Base-by-base conservation (phyloP, 2,888 invertebrate genomes). In the Caenorhabditis parvicauda region DNA sequence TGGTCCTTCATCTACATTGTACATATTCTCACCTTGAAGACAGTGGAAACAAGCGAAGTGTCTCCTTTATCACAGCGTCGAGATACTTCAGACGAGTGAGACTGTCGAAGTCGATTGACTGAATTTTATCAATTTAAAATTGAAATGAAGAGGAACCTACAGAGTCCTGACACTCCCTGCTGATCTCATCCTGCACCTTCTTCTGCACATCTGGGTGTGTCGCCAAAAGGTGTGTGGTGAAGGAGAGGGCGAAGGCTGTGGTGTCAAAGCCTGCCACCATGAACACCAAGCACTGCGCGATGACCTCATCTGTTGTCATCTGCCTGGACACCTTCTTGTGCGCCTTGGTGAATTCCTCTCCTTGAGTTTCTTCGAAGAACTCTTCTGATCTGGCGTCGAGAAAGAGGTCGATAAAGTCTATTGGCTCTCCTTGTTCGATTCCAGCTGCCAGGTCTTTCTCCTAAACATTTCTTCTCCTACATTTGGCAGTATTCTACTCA, bases 231-330 rank as follows among this genome's bases (percentile, higher is more conserved):
- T 82, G 83, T 54, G 82, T 77, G 14, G 82, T 74, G 66, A 83
- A 85, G 9, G 82, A 80, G 7, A 86, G 70, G 2, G 83, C 79
- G 2, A 83, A 82, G 7, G 84, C 83, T 0, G 85, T 85, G 0
- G 85, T 86, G 67, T 86, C 85, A 62, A 84, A 86, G 0, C 85
- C 85, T 28, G 78, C 78, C 12, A 75, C 32, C 35, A 78, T 45
- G 58, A 78, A 78, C 1, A 76, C 51, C 5, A 72, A 55, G 38
- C 75, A 74, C 32, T 75, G 68, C 6, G 59, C 55, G 5, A 68
- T 56, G 32, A 75, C 70, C 54, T 78, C 78, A 42, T 72, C 68
- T 0, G 53, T 27, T 2, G 68, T 69, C 22, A 75, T 47, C 17
- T 63, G 58, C 32, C 64, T 61, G 6, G 45, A 44, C 17, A 72